Percentiles rank a stretch among this genome's conserved stretches.
Conservation (phyloP, 53 echinoderm and acorn worm genomes). For the Temnopleurus reevesii region DNA sequence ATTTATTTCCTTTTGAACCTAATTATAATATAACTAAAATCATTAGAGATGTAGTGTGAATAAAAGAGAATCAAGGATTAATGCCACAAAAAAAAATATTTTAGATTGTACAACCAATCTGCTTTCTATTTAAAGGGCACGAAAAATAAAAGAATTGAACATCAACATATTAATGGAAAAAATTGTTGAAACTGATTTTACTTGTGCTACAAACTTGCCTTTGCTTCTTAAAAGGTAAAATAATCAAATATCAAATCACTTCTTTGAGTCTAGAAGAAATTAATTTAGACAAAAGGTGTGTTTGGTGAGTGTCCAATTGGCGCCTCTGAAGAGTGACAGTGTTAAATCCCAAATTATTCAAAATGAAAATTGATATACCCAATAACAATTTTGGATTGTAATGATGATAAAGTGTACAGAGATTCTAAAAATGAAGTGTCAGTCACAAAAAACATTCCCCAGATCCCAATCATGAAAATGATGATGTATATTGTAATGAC, state of each 20-base stretch:
- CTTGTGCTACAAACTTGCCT: too few species aligned
- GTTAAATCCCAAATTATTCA: not conserved
- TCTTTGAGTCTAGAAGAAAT: not conserved
- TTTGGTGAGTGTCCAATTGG: not conserved
- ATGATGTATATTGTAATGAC: not conserved
- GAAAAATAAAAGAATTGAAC: too few species aligned
- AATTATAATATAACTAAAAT: too few species aligned
- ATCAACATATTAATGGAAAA: too few species aligned
- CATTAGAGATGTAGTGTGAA: too few species aligned
- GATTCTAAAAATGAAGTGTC: not conserved
- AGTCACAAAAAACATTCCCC: not conserved
- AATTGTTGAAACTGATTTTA: too few species aligned
- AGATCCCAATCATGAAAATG: not conserved
- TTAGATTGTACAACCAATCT: too few species aligned
- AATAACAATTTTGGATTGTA: not conserved
- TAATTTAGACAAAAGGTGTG: not conserved
- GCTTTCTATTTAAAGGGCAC: too few species aligned
- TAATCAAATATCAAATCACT: too few species aligned
- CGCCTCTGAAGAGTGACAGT: not conserved
- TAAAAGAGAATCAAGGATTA: too few species aligned
- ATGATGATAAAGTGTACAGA: not conserved
- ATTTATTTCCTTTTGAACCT: not conserved
- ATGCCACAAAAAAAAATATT: too few species aligned
- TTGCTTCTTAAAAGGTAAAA: too few species aligned
- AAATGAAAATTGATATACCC: not conserved